Conservation (phyloP, 2,797 vertebrate species). For the Orientallactaga sibirica region DNA sequence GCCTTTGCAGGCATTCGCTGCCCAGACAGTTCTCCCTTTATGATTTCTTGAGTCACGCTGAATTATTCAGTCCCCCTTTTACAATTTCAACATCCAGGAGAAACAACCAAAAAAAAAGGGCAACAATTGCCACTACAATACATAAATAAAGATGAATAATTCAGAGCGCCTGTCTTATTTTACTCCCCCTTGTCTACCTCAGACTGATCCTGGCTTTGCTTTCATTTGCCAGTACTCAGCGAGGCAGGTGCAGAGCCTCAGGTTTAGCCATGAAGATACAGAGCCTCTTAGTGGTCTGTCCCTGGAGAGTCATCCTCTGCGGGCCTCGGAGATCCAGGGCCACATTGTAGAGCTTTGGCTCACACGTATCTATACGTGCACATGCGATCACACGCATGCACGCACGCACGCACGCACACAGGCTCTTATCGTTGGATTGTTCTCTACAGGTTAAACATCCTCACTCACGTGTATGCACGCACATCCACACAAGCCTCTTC, state of each 20-base stretch:
- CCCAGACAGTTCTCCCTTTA: conserved; percentile 45
- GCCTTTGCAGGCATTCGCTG: conserved; percentile 28
- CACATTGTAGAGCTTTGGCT: not conserved
- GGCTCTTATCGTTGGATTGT: too few relatives aligned
- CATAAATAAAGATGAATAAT: conserved; percentile 83
- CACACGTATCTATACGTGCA: too few relatives aligned
- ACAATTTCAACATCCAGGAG: conserved; percentile 72
- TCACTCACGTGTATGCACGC: not conserved
- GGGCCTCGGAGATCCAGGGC: not conserved
- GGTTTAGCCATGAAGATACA: conserved; percentile 30
- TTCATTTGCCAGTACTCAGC: conserved; percentile 47
- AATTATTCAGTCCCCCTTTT: conserved; percentile 76
- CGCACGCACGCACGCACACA: not conserved
- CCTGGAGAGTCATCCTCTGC: not conserved
- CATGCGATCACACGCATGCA: too few relatives aligned
- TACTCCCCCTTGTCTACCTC: conserved; percentile 44
- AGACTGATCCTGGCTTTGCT: conserved; percentile 22
- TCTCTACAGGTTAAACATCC: too few relatives aligned
- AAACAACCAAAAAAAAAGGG: conserved; percentile 64
- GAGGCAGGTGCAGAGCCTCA: conserved; percentile 25
- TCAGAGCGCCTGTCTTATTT: conserved; percentile 58
- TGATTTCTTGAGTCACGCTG: conserved; percentile 77
- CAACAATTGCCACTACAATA: conserved; percentile 73
- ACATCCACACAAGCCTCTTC: not conserved
- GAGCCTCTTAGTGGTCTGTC: conserved; percentile 1